Conservation (phyloP, 2,888 invertebrate species). For the Dryocosmus kuriphilus region DNA sequence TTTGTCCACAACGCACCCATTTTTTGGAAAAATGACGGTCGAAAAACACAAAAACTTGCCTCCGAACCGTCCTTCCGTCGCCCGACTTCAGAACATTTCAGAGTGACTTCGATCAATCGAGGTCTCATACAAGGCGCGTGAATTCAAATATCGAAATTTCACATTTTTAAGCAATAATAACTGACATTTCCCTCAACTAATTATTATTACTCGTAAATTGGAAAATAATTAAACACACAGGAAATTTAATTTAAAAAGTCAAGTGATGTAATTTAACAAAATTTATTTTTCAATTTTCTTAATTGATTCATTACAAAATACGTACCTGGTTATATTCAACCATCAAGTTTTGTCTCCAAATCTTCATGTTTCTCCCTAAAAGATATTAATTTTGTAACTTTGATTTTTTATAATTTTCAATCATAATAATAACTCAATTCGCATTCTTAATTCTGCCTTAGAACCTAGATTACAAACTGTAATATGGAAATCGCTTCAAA, state of each 20-base stretch:
- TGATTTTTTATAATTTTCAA: background rate
- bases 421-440: background rate
- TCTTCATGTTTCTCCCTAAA: slow-evolving; percentile 25
- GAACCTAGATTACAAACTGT: slow-evolving; percentile 41
- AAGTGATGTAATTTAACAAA: background rate
- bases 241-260: background rate
- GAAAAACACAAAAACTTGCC: background rate
- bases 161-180: background rate
- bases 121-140: background rate
- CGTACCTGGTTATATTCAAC: slow-evolving; percentile 23
- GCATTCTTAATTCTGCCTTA: slow-evolving; percentile 41
- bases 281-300: background rate
- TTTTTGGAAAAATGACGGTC: slow-evolving; percentile 37
- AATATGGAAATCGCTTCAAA: slow-evolving; percentile 44
- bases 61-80: background rate
- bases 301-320: slow-evolving; percentile 16
- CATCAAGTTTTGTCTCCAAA: slow-evolving; percentile 1
- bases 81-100: background rate
- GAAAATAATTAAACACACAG: background rate
- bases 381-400: slow-evolving; percentile 16
- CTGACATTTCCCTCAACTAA: background rate
- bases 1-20: slow-evolving; percentile 64
- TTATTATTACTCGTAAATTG: background rate
- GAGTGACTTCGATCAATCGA: background rate
- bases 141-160: background rate